A percentile compares a stretch with the other conserved stretches of the same genome.
Evolutionary conservation across 2,797 vertebrate species (phyloP).

Genomic region (Eulemur mongoz): DNA sequence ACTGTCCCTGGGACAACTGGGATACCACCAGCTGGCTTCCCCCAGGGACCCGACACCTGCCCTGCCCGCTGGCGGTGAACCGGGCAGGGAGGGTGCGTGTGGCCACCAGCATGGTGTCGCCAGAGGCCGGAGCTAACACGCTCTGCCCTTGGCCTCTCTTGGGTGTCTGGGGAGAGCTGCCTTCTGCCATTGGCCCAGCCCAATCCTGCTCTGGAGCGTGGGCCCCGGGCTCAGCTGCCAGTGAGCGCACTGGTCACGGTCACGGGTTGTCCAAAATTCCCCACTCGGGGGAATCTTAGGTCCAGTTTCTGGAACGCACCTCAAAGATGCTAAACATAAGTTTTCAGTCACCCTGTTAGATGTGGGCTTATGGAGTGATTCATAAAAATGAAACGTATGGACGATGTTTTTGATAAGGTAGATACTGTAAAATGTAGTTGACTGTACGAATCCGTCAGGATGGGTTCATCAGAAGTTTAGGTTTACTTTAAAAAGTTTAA

Average conservation of each 20-base stretch:
- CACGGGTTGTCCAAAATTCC: neutral
- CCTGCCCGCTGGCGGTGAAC: rapidly evolving
- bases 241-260: rapidly evolving
- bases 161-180: neutral
- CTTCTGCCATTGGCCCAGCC: neutral
- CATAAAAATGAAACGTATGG: neutral
- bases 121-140: neutral
- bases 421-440: slow-evolving; percentile 18
- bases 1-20: neutral
- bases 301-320: neutral
- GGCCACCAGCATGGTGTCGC: too few relatives aligned
- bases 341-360: neutral
- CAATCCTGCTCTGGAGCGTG: too few relatives aligned
- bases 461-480: slow-evolving; percentile 80
- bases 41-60: neutral
- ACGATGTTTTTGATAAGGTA: neutral
- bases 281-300: neutral
- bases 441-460: slow-evolving; percentile 57
- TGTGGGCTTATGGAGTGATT: neutral
- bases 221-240: rapidly evolving
- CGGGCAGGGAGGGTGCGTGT: neutral
- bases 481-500: slow-evolving; percentile 81
- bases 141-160: neutral
- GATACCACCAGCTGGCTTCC: neutral
- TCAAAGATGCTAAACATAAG: neutral